Evolutionary conservation across 2,888 invertebrate species (phyloP).

Genomic region (Mycalesis mineus): DNA sequence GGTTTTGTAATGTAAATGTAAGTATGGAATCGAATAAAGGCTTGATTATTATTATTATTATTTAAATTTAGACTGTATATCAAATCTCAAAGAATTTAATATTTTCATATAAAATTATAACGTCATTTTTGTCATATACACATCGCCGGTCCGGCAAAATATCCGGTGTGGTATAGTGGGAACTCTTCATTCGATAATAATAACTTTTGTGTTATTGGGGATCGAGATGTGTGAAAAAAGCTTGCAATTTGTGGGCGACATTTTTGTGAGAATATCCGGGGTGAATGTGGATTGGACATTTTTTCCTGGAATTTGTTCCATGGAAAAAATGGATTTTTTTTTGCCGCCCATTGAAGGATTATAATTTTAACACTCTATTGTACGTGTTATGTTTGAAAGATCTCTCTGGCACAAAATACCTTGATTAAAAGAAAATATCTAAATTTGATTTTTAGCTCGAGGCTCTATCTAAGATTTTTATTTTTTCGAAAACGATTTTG

Average conservation of each 20-base stretch:
- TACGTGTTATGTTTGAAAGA: neutral
- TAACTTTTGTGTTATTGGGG: constrained; percentile 25
- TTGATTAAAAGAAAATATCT: no score
- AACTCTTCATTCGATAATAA: constrained; percentile 17
- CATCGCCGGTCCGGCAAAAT: neutral
- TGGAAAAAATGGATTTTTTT: neutral
- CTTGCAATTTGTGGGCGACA: constrained; percentile 8
- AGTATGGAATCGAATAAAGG: no score
- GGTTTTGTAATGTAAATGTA: no score
- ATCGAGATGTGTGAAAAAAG: constrained; percentile 15
- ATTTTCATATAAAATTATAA: no score
- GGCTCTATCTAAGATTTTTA: no score
- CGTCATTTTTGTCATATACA: no score
- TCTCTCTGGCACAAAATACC: no score
- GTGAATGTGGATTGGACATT: neutral
- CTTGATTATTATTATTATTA: no score
- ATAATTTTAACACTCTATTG: neutral
- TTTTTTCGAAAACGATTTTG: no score
- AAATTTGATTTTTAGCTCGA: no score
- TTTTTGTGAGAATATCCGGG: neutral
- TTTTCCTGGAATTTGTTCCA: neutral
- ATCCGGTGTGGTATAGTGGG: neutral
- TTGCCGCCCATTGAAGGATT: neutral
- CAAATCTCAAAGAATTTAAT: no score
- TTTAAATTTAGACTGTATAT: no score